Evolutionary conservation across 1,140 invertebrate species (phyloP), one percentile per base, ranked within the genome.

Genomic region (Aphaenogaster floridana): DNA sequence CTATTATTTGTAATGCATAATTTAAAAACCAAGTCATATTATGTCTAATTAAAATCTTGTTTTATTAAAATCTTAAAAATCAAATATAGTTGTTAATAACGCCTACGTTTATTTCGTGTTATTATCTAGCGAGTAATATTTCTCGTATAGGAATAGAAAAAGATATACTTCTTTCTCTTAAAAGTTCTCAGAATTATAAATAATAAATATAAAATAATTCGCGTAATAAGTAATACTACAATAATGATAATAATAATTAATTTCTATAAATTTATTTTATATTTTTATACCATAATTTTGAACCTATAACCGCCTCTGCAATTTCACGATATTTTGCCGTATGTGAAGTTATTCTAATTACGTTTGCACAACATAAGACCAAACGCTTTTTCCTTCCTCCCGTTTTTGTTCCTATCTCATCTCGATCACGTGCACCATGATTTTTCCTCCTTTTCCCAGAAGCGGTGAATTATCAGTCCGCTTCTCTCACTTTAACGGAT

Each of bases 381-480:
- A 45, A 28, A 34, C 21, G 21, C 39, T 45, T 36, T 52, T 52
- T 36, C 17, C 61, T 50, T 39, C 28, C n/a, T 50, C 6, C 7
- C 28, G 36, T 52, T 50, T 68, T 39, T 36, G 15, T 64, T 34
- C 34, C n/a, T 52, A 15, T 45, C 21, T 76, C 69, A 45, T 72
- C 76, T 79, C 28, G 8, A 68, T 28, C 42, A n/a, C 6, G 28
- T 13, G n/a, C n/a, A 34, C 39, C 2, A 66, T 21, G 15, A 39
- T 52, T 28, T 68, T 68, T 80, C 78, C 61, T 80, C 63, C 0
- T 80, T 80, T 80, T 54, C 34, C 0, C 4, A 68, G 78, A 80
- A 80, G 13, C 34, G 28, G 15, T 45, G n/a, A 52, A 69, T 69
- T 80, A 80, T 79, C 72, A 21, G 5, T 42, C 28, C n/a, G 36